Evolutionary conservation across 2,888 invertebrate genomes (phyloP).

Genomic region (Notodonta dromedarius): DNA sequence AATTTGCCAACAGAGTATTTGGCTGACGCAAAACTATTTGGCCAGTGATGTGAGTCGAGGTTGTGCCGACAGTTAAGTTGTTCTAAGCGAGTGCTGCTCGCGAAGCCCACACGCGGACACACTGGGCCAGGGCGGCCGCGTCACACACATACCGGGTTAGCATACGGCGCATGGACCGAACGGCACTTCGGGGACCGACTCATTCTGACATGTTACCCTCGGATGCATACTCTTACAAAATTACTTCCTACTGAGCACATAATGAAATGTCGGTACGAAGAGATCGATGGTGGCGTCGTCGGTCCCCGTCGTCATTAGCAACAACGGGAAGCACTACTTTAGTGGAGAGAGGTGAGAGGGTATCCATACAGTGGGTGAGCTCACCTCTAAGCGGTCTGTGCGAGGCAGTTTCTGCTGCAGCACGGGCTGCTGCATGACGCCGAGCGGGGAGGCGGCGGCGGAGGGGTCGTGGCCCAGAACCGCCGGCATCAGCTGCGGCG

Average conservation of each 20-base stretch:
- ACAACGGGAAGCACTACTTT: conserved; percentile 70
- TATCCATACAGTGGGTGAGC: conserved; percentile 51
- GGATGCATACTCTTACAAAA: not conserved
- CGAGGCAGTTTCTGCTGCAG: conserved; percentile 97
- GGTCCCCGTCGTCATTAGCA: conserved; percentile 65
- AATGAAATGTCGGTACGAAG: not conserved
- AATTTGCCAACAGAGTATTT: conserved; percentile 12
- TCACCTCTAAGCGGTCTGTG: conserved; percentile 98
- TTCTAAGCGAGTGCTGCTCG: conserved; percentile 80
- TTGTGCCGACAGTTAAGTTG: conserved; percentile 69
- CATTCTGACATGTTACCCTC: not conserved
- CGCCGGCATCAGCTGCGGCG: conserved; percentile 94
- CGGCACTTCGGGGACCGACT: conserved; percentile 66
- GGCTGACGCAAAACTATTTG: conserved; percentile 18
- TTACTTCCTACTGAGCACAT: not conserved
- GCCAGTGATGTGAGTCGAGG: conserved; percentile 23
- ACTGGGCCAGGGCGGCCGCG: conserved; percentile 59
- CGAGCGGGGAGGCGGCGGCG: conserved; percentile 91
- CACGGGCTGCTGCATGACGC: conserved; percentile 94
- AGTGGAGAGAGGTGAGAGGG: conserved; percentile 35
- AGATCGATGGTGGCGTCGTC: conserved; percentile 39
- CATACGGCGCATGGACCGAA: conserved; percentile 59
- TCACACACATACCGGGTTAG: conserved; percentile 64
- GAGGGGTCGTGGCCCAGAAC: conserved; percentile 95
- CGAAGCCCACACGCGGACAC: conserved; percentile 71